Evolutionary conservation across 2,797 vertebrate genomes (phyloP).

Genomic region (Echeneis naucrates): DNA sequence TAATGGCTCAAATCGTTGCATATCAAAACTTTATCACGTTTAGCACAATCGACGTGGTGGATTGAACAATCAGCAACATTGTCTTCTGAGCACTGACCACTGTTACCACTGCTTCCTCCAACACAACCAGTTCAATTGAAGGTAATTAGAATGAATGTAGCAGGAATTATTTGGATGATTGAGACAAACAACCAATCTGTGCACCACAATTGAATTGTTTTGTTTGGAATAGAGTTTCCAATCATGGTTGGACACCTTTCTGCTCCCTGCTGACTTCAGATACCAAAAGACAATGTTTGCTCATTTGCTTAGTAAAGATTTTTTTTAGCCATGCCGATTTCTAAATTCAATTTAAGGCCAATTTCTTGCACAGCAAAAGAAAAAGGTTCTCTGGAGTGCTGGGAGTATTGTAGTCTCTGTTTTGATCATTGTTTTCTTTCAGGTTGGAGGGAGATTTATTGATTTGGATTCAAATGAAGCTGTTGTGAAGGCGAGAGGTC

Average conservation of each 20-base stretch:
- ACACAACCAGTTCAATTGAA: constrained; percentile 82
- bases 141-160: constrained; percentile 89
- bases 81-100: constrained; percentile 81
- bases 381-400: constrained; percentile 69
- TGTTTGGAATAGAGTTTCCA: constrained; percentile 74
- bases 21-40: constrained; percentile 63
- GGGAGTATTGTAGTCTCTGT: constrained; percentile 59
- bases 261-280: constrained; percentile 80
- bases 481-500: constrained; percentile 67
- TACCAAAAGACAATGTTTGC: constrained; percentile 72
- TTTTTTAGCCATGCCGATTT: constrained; percentile 70
- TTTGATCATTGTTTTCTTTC: constrained; percentile 78
- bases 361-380: constrained; percentile 67
- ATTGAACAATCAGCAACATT: constrained; percentile 77
- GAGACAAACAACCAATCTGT: constrained; percentile 87
- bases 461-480: constrained; percentile 78
- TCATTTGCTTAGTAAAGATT: constrained; percentile 77
- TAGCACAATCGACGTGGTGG: constrained; percentile 51
- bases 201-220: constrained; percentile 81
- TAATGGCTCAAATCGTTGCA: constrained; percentile 20
- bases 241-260: constrained; percentile 77
- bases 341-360: constrained; percentile 79
- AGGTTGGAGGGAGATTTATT: constrained; percentile 74
- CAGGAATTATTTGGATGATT: constrained; percentile 79
- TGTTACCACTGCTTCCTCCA: constrained; percentile 74